Evolutionary conservation across 2,888 invertebrate species (phyloP).

Genomic region (Epiblema foenella): DNA sequence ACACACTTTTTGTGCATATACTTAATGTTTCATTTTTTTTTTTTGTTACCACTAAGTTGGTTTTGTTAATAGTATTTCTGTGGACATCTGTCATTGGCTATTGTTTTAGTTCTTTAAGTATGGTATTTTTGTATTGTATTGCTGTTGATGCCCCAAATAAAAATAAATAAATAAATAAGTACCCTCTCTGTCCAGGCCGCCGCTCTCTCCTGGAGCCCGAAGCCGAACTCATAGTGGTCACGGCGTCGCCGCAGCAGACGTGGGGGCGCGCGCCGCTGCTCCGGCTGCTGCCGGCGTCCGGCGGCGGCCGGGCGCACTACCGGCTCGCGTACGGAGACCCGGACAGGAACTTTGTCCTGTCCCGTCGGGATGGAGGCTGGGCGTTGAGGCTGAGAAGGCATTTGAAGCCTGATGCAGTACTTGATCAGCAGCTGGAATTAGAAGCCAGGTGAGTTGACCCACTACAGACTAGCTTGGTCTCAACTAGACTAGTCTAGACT

Average conservation of each 20-base stretch:
- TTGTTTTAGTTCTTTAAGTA: too few species aligned
- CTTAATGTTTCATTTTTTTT: too few species aligned
- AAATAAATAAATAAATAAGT: too few species aligned
- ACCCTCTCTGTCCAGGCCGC: constrained; percentile 62
- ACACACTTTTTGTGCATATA: too few species aligned
- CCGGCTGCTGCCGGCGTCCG: constrained; percentile 71
- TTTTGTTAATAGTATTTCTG: too few species aligned
- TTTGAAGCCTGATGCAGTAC: constrained; percentile 54
- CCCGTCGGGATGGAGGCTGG: constrained; percentile 73
- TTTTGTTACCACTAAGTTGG: too few species aligned
- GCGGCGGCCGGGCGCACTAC: constrained; percentile 71
- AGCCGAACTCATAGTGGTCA: constrained; percentile 70
- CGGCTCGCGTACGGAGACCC: constrained; percentile 72
- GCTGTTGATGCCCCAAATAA: too few species aligned
- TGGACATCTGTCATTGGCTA: too few species aligned
- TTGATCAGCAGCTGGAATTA: constrained; percentile 71
- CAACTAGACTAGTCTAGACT: constrained; percentile 62
- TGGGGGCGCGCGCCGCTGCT: constrained; percentile 75
- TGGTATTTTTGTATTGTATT: too few species aligned
- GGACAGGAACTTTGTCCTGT: constrained; percentile 64
- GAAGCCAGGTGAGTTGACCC: constrained; percentile 66
- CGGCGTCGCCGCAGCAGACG: constrained; percentile 65
- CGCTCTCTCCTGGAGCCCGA: constrained; percentile 73
- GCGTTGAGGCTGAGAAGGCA: constrained; percentile 69
- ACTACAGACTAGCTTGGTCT: constrained; percentile 66